Evolutionary conservation across 2,797 vertebrate genomes (phyloP).

Genomic region (Typhlichthys eigenmanni): DNA sequence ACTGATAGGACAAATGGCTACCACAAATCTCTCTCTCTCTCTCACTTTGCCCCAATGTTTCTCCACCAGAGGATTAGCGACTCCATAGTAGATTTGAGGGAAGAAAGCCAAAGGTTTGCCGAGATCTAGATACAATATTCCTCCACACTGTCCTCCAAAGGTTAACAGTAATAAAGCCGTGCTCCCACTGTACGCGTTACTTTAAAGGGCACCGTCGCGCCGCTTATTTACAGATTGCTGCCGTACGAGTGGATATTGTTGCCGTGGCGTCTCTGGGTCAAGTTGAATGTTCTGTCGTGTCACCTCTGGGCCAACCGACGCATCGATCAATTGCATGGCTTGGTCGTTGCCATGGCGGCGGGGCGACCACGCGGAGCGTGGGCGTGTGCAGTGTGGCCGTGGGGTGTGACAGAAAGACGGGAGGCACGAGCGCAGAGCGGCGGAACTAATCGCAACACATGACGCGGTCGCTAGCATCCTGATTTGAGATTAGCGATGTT

Average conservation of each 20-base stretch:
- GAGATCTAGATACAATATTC: constrained; percentile 37
- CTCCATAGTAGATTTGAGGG: constrained; percentile 79
- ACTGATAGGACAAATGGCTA: background rate
- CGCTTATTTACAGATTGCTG: constrained; percentile 4
- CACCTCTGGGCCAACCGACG: constrained; percentile 2
- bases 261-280: constrained; percentile 21
- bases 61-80: constrained; percentile 86
- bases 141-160: constrained; percentile 18
- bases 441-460: constrained; percentile 68
- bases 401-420: constrained; percentile 36
- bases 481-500: constrained; percentile 69
- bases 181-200: constrained; percentile 23
- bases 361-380: background rate
- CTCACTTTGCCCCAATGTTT: constrained; percentile 75
- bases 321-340: constrained; percentile 6
- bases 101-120: constrained; percentile 71
- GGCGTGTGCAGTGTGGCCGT: constrained; percentile 41
- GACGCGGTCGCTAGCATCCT: constrained; percentile 59
- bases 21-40: constrained; percentile 27
- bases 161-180: constrained; percentile 33
- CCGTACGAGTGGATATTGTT: constrained; percentile 21
- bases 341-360: constrained; percentile 14
- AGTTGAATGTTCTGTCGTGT: constrained; percentile 31
- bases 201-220: background rate
- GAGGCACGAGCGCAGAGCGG: constrained; percentile 57